phyloP scores from a whole-genome alignment of 2,113 vertebrate genomes.

The Takifugu flavidus region DNA sequence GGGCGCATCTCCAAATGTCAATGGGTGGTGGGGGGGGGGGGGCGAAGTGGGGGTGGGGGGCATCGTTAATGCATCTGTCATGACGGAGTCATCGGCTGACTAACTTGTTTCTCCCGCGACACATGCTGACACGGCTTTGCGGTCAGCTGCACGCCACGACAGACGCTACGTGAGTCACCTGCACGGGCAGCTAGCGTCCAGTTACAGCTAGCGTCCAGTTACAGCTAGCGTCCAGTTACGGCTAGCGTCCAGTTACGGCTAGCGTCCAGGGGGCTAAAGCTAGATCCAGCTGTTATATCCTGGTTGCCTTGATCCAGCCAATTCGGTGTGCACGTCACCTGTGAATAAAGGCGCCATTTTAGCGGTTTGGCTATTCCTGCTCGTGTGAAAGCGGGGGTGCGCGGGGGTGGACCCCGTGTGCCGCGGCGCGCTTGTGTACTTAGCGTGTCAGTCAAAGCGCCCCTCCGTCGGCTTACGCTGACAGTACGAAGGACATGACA shows the following conservation, averaged over 20 bases:
- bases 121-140: conserved; percentile 21
- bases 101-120: conserved; percentile 56
- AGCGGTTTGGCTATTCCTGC: conserved; percentile 18
- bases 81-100: conserved; percentile 58
- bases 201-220: too few species aligned
- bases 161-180: too few species aligned
- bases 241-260: too few species aligned
- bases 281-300: background rate
- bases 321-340: too few species aligned
- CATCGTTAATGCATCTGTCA: conserved; percentile 63
- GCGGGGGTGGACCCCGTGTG: background rate
- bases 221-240: too few species aligned
- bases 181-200: too few species aligned
- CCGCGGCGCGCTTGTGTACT: conserved; percentile 36
- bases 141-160: background rate
- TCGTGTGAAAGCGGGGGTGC: conserved; percentile 7
- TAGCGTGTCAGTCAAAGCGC: conserved; percentile 42
- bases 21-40: conserved; percentile 5
- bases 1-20: conserved; percentile 63
- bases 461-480: conserved; percentile 33
- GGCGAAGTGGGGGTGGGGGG: conserved; percentile 18
- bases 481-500: conserved; percentile 54
- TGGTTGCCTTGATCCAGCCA: too few species aligned
- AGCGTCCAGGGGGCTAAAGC: background rate
- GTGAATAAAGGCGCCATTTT: background rate